Evolutionary conservation across 2,888 invertebrate genomes (phyloP).

Genomic region (Lasioglossum zephyrum): DNA sequence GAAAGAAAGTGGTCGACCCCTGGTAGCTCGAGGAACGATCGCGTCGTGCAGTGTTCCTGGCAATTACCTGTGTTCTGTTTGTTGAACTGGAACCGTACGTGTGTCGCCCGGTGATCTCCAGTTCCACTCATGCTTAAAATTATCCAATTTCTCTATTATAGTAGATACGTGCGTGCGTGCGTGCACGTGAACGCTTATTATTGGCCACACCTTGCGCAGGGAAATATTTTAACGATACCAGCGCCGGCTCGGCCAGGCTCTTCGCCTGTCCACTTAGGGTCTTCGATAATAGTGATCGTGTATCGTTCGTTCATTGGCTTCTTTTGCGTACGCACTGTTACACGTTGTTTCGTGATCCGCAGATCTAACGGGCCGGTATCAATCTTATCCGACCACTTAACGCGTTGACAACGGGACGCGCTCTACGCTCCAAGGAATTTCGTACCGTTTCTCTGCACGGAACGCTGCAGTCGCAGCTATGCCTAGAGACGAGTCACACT

Average conservation of each 20-base stretch:
- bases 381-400: background rate
- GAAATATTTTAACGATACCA: slow-evolving; percentile 48
- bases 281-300: slow-evolving; percentile 32
- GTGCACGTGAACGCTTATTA: slow-evolving; percentile 46
- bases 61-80: slow-evolving; percentile 40
- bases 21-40: slow-evolving; percentile 10
- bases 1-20: slow-evolving; percentile 39
- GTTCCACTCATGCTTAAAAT: slow-evolving; percentile 56
- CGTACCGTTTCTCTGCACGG: background rate
- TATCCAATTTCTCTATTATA: slow-evolving; percentile 59
- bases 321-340: slow-evolving; percentile 9
- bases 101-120: slow-evolving; percentile 44
- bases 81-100: slow-evolving; percentile 52
- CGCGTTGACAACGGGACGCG: slow-evolving; percentile 7
- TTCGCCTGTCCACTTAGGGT: slow-evolving; percentile 13
- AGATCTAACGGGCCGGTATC: slow-evolving; percentile 18
- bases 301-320: slow-evolving; percentile 16
- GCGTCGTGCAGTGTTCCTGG: slow-evolving; percentile 24
- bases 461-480: background rate
- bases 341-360: background rate
- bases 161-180: slow-evolving; percentile 22
- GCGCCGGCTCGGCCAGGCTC: slow-evolving; percentile 1
- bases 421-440: background rate
- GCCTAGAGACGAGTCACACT: too few species aligned
- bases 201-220: slow-evolving; percentile 49